These are phyloP conservation scores for Netelia virgata DNA, from an alignment of 2,888 invertebrate genomes.

Conservation along the genomic window DNA sequence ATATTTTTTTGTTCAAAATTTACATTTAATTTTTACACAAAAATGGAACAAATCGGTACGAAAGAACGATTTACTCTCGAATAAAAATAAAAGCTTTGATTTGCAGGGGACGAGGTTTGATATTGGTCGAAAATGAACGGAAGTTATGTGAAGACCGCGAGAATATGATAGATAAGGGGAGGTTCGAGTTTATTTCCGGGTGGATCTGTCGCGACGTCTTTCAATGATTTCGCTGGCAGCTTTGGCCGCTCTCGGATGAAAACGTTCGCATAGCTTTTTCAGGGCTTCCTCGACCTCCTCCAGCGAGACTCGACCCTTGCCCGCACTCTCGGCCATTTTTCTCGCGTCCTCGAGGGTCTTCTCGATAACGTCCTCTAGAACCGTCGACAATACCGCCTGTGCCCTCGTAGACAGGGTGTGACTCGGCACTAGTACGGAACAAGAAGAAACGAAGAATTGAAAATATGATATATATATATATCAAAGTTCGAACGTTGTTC, in stretches of 20 bases:
- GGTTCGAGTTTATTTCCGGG: constrained; percentile 55
- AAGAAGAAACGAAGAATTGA: constrained; percentile 47
- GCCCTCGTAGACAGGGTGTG: constrained; percentile 79
- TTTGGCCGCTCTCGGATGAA: constrained; percentile 68
- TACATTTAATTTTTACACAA: no score
- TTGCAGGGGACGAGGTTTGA: no score
- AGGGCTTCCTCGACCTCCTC: constrained; percentile 81
- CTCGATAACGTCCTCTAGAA: constrained; percentile 81
- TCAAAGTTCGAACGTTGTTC: constrained; percentile 30
- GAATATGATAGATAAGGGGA: neutral
- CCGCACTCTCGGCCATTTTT: constrained; percentile 78
- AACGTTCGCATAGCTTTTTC: constrained; percentile 79
- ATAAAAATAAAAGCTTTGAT: no score
- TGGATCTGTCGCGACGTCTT: constrained; percentile 55
- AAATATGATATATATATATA: constrained; percentile 37
- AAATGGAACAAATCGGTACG: no score
- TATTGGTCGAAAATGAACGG: neutral
- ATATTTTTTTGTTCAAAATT: no score
- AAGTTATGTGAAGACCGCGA: neutral
- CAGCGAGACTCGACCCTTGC: constrained; percentile 78
- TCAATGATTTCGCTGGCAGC: constrained; percentile 66
- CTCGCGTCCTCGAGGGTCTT: constrained; percentile 81
- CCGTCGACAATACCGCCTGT: constrained; percentile 78
- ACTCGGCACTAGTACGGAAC: constrained; percentile 71
- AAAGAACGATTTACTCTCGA: no score